These are phyloP conservation scores for Chelon labrosus DNA, from an alignment of 2,797 vertebrate species.

Conservation along the genomic window DNA sequence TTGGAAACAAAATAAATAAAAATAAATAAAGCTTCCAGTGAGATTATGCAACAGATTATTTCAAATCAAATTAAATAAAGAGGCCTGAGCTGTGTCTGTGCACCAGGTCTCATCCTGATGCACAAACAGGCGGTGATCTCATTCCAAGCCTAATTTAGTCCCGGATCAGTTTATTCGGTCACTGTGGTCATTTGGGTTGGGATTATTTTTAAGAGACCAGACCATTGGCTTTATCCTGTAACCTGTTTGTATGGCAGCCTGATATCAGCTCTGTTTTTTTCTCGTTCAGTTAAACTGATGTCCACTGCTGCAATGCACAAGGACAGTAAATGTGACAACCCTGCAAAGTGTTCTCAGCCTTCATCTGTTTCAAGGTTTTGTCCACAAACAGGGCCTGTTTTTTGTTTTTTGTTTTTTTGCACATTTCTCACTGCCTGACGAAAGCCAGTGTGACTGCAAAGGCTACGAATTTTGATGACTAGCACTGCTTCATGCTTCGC, in stretches of 20 bases:
- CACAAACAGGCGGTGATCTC: not conserved
- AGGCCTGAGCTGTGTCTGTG: not conserved
- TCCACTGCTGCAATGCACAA: no score
- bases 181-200: no score
- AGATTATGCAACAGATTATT: constrained; percentile 12
- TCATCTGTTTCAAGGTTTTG: not conserved
- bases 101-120: not conserved
- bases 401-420: no score
- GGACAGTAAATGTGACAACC: not conserved
- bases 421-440: not conserved
- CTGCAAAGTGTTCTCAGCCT: not conserved
- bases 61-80: not conserved
- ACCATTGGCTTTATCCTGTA: no score
- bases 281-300: no score
- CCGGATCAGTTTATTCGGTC: no score
- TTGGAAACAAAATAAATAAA: not conserved
- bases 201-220: no score
- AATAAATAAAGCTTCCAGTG: not conserved
- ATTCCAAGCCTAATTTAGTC: not conserved
- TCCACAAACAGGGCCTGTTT: not conserved
- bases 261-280: no score
- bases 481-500: no score
- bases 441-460: no score
- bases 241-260: no score
- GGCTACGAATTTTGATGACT: no score